Conservation (phyloP, 1,140 invertebrate genomes). For the Rhopalosiphum padi region DNA sequence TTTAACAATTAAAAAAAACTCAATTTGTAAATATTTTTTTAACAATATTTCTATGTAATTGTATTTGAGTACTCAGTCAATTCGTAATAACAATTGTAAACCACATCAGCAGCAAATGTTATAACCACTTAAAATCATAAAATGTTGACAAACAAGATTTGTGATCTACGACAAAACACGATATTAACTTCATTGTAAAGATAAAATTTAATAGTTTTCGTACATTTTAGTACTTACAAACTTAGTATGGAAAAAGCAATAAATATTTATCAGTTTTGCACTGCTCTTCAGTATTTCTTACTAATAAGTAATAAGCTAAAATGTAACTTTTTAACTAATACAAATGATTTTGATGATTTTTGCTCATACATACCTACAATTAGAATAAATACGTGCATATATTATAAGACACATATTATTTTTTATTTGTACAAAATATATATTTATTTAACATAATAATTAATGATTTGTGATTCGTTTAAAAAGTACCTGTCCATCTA, state of each 20-base stretch:
- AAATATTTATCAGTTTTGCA: conserved; percentile 17
- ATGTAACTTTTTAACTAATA: neutral
- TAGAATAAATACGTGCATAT: neutral
- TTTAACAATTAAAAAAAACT: neutral
- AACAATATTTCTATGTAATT: neutral
- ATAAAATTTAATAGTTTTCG: conserved; percentile 26
- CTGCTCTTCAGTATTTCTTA: neutral
- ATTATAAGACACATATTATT: neutral
- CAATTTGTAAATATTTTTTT: neutral
- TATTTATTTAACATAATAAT: neutral
- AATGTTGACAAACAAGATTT: neutral
- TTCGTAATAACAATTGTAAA: neutral
- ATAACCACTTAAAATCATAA: neutral
- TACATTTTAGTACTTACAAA: conserved; percentile 4
- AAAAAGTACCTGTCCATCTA: too few species aligned
- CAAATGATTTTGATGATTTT: neutral
- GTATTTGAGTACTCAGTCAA: neutral
- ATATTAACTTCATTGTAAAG: neutral
- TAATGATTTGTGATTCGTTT: too few species aligned
- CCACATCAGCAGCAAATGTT: neutral
- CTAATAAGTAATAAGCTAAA: neutral
- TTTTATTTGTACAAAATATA: neutral
- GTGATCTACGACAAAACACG: neutral
- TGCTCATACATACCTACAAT: neutral
- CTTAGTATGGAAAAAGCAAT: neutral